Evolutionary conservation across 2,113 vertebrate species (phyloP).

Genomic region (Callithrix jacchus): DNA sequence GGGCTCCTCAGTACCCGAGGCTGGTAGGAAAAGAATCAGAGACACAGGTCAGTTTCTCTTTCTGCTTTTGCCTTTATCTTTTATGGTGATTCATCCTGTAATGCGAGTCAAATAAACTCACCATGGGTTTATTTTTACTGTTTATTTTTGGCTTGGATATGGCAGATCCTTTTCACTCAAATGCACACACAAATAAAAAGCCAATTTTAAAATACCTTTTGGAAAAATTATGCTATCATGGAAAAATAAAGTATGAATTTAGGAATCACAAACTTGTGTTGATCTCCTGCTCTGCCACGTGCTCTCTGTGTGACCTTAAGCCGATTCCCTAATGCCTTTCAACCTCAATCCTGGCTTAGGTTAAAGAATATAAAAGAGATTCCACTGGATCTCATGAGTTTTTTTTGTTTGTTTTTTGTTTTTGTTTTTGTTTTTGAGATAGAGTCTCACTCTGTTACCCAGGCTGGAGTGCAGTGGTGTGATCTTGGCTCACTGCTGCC

Average conservation of each 20-base stretch:
- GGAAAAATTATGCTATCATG: neutral
- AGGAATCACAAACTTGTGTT: neutral
- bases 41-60: neutral
- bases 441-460: no score
- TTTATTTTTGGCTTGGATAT: constrained; percentile 52
- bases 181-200: constrained; percentile 24
- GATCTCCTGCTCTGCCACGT: neutral
- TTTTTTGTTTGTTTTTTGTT: no score
- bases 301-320: neutral
- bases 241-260: neutral
- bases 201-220: constrained; percentile 21
- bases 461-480: no score
- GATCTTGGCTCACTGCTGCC: no score
- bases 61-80: neutral
- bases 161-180: neutral
- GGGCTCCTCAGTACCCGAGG: neutral
- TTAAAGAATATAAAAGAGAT: neutral
- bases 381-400: neutral
- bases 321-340: neutral
- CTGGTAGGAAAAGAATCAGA: neutral
- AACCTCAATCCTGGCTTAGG: neutral
- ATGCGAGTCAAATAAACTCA: constrained; percentile 48
- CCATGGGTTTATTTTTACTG: constrained; percentile 44
- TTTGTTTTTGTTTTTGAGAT: no score
- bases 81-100: neutral